Base-by-base conservation (phyloP, 1,140 invertebrate genomes). In the Solenopsis fugax region DNA sequence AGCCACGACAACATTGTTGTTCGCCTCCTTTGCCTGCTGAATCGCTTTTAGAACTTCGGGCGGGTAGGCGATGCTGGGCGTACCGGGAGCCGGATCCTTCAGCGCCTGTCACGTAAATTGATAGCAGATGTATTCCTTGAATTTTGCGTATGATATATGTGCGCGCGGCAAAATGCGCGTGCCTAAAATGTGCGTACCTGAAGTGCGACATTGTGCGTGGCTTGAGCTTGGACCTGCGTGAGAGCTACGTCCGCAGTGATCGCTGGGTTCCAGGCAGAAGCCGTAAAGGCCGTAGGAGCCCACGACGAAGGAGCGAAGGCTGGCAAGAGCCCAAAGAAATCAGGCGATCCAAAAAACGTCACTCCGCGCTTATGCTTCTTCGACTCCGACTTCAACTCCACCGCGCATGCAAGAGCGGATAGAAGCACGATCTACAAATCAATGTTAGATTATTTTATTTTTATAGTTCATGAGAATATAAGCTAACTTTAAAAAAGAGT, bases 21-120 rank as follows among this genome's bases (percentile, higher is more conserved):
- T 95, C 24, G 95, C 95, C 85, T 95, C 94, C 71, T 94, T 95
- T 7, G 95, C 95, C n/a, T 93, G 92, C 64, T 95, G 94, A 81
- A 95, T 91, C 0, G 95, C 93, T 76, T 88, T 90, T 37, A 94
- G 37, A 16, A 95, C 92, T 50, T 95, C 95, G 0, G 94, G 93
- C 0, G 93, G 87, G 80, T 95, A 95, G 0, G 93, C 94, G n/a
- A 95, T 95, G 21, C 89, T 93, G 0, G 94, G 94, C 4, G 94
- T 95, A 7, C 93, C 91, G 9, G 91, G 86, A 13, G 72, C 69
- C 65, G 92, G 86, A 75, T 95, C 93, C 37, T 82, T 91, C 18
- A 95, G 69, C 13, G 93, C 89, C 94, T 95, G 62, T 9, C 34
- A 45, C 37, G 21, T 13, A 60, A 71, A 48, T 56, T 34, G n/a